Percentiles rank a stretch among this genome's conserved stretches.
Evolutionary conservation across 2,797 vertebrate genomes (phyloP).

Genomic region (Diplodus puntazzo): DNA sequence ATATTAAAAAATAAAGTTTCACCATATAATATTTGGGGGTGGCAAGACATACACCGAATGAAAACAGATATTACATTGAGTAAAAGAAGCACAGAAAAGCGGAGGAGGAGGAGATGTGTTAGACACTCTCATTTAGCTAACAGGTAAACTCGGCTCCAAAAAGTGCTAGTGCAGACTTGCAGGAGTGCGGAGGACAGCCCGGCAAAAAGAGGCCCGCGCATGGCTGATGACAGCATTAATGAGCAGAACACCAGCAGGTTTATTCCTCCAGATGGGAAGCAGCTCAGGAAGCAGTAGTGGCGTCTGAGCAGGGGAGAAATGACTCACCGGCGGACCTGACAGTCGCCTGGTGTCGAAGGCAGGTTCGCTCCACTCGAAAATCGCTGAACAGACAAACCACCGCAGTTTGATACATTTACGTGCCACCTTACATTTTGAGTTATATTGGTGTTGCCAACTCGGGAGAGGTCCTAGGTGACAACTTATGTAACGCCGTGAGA

Average conservation of each 20-base stretch:
- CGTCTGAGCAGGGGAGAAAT: slow-evolving; percentile 47
- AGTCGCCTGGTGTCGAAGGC: slow-evolving; percentile 23
- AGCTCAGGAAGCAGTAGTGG: slow-evolving; percentile 43
- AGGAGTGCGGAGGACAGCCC: not conserved
- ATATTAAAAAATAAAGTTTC: too few species aligned
- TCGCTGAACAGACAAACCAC: not conserved
- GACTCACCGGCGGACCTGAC: slow-evolving; percentile 33
- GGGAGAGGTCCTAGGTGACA: not conserved
- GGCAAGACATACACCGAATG: not conserved
- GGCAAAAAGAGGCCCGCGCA: not conserved
- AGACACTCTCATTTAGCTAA: not conserved
- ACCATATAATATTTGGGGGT: too few species aligned
- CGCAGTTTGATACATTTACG: not conserved
- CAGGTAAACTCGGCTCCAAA: not conserved
- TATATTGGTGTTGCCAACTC: too few species aligned
- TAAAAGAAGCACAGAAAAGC: not conserved
- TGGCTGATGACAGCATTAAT: slow-evolving; percentile 19
- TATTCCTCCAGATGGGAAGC: slow-evolving; percentile 38
- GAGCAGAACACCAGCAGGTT: slow-evolving; percentile 45
- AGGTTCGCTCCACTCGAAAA: slow-evolving; percentile 11
- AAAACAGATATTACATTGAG: not conserved
- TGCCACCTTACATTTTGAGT: not conserved
- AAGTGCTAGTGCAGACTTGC: not conserved
- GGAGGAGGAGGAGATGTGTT: not conserved
- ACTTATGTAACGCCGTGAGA: not conserved